Evolutionary conservation across 2,113 vertebrate genomes (phyloP).

Genomic region (Rallus limicola): DNA sequence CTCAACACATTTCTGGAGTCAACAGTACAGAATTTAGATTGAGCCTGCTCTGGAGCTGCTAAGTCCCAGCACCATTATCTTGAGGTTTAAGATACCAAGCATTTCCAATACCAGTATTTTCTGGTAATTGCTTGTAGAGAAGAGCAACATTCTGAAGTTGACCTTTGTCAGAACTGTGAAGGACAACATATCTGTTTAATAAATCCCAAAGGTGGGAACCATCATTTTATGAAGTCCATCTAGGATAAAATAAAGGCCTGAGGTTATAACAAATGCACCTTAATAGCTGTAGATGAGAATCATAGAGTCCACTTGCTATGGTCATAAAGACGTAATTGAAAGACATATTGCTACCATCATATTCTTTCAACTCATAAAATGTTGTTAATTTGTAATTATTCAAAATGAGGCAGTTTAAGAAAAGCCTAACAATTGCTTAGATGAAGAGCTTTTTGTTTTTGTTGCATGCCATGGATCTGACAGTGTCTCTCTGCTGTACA

Average conservation of each 20-base stretch:
- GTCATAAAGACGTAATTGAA: constrained; percentile 33
- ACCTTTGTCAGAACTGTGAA: constrained; percentile 37
- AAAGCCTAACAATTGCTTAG: neutral
- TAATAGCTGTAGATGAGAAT: constrained; percentile 22
- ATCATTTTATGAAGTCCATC: constrained; percentile 24
- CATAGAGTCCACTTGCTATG: neutral
- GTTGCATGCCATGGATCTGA: neutral
- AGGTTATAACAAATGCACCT: constrained; percentile 4
- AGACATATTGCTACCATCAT: neutral
- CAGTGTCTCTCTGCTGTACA: neutral
- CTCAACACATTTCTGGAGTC: neutral
- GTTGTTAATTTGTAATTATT: neutral
- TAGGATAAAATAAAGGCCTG: neutral
- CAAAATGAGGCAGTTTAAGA: neutral
- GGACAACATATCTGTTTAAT: constrained; percentile 50
- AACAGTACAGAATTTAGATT: neutral
- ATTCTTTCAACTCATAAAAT: constrained; percentile 21
- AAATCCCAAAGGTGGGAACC: constrained; percentile 23
- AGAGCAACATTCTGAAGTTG: neutral
- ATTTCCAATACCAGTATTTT: neutral
- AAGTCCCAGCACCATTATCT: neutral
- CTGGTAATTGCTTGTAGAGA: neutral
- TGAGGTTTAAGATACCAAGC: neutral
- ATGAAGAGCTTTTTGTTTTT: neutral
- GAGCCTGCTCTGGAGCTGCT: neutral